phyloP scores from a whole-genome alignment of 2,113 vertebrate genomes.

The Mola mola region DNA sequence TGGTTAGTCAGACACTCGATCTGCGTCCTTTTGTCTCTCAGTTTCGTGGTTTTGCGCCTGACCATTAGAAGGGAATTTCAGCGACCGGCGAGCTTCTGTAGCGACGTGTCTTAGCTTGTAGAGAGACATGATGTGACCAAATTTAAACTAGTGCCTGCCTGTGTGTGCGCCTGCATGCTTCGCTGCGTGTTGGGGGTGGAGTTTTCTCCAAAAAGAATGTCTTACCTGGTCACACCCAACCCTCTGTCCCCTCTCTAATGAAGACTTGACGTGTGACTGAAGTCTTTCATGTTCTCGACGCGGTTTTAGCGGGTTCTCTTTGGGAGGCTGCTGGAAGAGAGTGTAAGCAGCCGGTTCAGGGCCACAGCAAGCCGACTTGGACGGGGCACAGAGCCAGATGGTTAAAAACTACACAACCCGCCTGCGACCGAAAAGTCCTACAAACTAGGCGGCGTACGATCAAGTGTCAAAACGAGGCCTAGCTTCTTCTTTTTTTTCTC shows the following conservation, averaged over 20 bases:
- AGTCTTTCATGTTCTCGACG: background rate
- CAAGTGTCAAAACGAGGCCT: constrained; percentile 6
- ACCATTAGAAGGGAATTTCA: constrained; percentile 26
- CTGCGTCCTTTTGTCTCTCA: constrained; percentile 14
- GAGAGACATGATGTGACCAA: constrained; percentile 34
- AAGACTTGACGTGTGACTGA: background rate
- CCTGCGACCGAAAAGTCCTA: background rate
- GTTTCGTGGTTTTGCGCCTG: constrained; percentile 9
- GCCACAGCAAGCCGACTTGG: constrained; percentile 26
- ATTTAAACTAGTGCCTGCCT: constrained; percentile 61
- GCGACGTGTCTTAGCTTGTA: constrained; percentile 20
- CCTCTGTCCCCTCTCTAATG: background rate
- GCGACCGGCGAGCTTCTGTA: constrained; percentile 16
- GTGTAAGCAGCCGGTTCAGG: constrained; percentile 9
- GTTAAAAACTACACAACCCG: constrained; percentile 42
- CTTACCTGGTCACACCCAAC: constrained; percentile 17
- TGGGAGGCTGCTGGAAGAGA: no score
- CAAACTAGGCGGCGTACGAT: background rate
- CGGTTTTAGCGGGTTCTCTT: no score
- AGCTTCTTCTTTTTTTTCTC: no score
- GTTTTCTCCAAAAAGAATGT: constrained; percentile 31
- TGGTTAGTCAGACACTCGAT: constrained; percentile 15
- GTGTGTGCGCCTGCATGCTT: constrained; percentile 25
- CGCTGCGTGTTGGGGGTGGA: constrained; percentile 1
- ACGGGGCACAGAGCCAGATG: constrained; percentile 9